phyloP scores from a whole-genome alignment of 2,113 vertebrate genomes.

The Chascanopsetta lugubris region DNA sequence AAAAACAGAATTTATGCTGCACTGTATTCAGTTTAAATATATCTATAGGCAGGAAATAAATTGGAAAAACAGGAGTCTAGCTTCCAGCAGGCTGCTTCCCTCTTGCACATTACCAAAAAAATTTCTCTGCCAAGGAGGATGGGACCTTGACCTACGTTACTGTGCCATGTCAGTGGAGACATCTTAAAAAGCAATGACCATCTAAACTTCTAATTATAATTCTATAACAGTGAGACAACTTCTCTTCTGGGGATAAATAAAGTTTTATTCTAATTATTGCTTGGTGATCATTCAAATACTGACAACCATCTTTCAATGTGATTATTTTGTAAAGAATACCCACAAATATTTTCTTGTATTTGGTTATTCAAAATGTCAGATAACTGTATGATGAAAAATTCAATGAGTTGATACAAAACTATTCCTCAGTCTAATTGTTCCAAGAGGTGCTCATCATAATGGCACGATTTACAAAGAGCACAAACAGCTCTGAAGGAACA shows the following conservation, averaged over 20 bases:
- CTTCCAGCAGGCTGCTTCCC: conserved; percentile 30
- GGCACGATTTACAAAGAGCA: neutral
- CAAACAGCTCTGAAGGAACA: conserved; percentile 1
- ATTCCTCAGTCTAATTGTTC: neutral
- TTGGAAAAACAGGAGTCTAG: conserved; percentile 39
- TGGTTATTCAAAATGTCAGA: neutral
- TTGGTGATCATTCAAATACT: neutral
- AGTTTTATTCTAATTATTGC: too few relatives aligned
- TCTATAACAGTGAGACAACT: conserved; percentile 34
- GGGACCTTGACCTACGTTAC: conserved; percentile 17
- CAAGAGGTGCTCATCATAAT: neutral
- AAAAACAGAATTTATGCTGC: conserved; percentile 43
- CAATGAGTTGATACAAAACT: neutral
- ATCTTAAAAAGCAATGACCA: conserved; percentile 19
- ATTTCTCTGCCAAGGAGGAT: conserved; percentile 31
- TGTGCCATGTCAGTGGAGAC: conserved; percentile 16
- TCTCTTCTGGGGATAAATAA: too few relatives aligned
- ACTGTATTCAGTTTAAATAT: conserved; percentile 64
- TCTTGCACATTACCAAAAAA: conserved; percentile 34
- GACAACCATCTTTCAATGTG: neutral
- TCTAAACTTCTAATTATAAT: conserved; percentile 7
- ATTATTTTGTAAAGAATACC: neutral
- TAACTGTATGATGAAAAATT: too few relatives aligned
- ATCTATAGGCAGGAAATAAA: conserved; percentile 60
- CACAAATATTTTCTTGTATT: neutral